Percentiles rank a stretch among this genome's conserved stretches.
Conservation (phyloP, 2,797 vertebrate genomes). For the Spondyliosoma cantharus region DNA sequence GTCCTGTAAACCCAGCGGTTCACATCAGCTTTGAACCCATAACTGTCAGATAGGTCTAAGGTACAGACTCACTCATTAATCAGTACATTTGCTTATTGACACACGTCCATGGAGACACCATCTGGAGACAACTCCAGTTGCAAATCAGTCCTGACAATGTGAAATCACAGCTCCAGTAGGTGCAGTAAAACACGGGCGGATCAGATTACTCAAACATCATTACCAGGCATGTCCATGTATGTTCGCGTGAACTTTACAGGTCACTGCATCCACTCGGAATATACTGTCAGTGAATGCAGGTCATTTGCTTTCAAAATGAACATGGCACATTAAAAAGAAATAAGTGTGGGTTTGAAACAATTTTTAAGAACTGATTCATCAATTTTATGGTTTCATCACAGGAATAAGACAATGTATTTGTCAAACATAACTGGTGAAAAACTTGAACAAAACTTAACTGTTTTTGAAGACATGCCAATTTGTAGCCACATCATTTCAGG, state of each 20-base stretch:
- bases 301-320: neutral
- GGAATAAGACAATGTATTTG: neutral
- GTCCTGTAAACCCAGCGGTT: slow-evolving; percentile 61
- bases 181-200: slow-evolving; percentile 53
- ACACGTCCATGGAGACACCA: slow-evolving; percentile 33
- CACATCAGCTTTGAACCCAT: slow-evolving; percentile 68
- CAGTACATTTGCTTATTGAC: slow-evolving; percentile 54
- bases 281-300: neutral
- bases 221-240: slow-evolving; percentile 24
- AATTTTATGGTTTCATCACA: neutral
- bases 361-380: neutral
- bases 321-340: neutral
- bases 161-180: slow-evolving; percentile 65
- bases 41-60: slow-evolving; percentile 72
- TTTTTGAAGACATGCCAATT: neutral
- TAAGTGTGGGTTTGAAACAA: neutral
- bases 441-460: neutral
- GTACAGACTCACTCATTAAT: slow-evolving; percentile 60
- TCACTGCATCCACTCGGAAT: neutral
- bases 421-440: neutral
- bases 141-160: slow-evolving; percentile 54
- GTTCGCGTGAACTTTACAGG: slow-evolving; percentile 32
- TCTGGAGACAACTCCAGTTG: slow-evolving; percentile 31
- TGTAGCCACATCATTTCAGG: neutral
- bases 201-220: slow-evolving; percentile 54